Percentiles rank a stretch among this genome's conserved stretches.
Evolutionary conservation across 2,888 invertebrate species (phyloP).

Genomic region (Aleiodes alternator): DNA sequence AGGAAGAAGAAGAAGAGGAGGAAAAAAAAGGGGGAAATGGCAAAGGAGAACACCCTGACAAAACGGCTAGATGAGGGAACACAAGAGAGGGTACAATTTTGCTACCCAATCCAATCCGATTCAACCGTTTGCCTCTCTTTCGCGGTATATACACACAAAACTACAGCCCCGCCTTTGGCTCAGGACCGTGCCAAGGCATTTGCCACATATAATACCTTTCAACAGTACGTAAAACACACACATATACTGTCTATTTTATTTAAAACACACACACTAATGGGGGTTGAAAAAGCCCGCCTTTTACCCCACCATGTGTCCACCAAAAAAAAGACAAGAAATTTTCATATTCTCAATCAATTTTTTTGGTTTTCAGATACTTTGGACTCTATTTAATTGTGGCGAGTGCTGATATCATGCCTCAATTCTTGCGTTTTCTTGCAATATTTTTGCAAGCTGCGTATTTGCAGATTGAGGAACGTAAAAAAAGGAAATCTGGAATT

Average conservation of each 20-base stretch:
- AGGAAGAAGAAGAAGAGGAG: no score
- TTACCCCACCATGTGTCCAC: constrained; percentile 25
- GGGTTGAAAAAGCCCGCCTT: constrained; percentile 33
- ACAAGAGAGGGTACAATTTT: constrained; percentile 56
- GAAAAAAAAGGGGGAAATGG: not conserved
- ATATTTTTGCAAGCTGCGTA: no score
- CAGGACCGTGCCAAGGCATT: constrained; percentile 54
- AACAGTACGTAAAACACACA: not conserved
- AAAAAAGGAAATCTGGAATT: not conserved
- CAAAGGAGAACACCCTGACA: constrained; percentile 21
- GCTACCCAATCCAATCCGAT: constrained; percentile 73
- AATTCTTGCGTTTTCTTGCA: no score
- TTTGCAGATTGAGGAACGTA: no score
- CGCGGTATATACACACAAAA: constrained; percentile 41
- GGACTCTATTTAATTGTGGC: no score
- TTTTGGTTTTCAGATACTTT: no score
- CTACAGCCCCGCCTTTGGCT: constrained; percentile 54
- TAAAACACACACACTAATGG: no score
- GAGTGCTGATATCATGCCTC: no score
- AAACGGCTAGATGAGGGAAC: constrained; percentile 41
- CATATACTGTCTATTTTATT: not conserved
- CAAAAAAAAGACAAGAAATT: not conserved
- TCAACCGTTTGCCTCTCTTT: constrained; percentile 58
- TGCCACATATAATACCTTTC: constrained; percentile 31
- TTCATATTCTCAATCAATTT: not conserved